A percentile compares a stretch with the other conserved stretches of the same genome.
Evolutionary conservation across 1,140 invertebrate species (phyloP).

Genomic region (Dysdera silvatica): DNA sequence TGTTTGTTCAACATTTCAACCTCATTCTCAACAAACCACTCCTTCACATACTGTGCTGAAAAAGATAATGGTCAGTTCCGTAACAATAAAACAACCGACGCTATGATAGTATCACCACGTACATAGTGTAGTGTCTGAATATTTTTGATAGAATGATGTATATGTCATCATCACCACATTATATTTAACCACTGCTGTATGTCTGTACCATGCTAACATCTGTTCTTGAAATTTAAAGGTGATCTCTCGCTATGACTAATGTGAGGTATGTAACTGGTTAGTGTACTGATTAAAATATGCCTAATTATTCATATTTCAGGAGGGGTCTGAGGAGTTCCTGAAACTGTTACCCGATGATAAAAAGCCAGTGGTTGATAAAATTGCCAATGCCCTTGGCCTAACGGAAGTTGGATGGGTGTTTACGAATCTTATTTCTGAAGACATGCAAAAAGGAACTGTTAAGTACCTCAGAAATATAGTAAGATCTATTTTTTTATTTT

Average conservation of each 20-base stretch:
- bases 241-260: not conserved
- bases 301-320: slow-evolving; percentile 33
- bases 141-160: too few species aligned
- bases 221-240: not conserved
- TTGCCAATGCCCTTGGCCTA: slow-evolving; percentile 73
- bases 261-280: not conserved
- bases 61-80: too few species aligned
- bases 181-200: not conserved
- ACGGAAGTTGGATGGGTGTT: slow-evolving; percentile 94
- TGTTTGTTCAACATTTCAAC: too few species aligned
- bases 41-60: too few species aligned
- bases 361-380: slow-evolving; percentile 59
- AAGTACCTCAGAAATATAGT: slow-evolving; percentile 70
- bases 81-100: too few species aligned
- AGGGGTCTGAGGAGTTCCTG: slow-evolving; percentile 45
- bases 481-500: too few species aligned
- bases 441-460: slow-evolving; percentile 77
- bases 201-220: not conserved
- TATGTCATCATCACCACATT: too few species aligned
- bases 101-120: too few species aligned
- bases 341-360: slow-evolving; percentile 61
- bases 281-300: slow-evolving; percentile 53
- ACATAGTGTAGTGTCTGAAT: too few species aligned
- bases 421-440: slow-evolving; percentile 87
- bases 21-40: too few species aligned